Evolutionary conservation across 1,140 invertebrate genomes (phyloP).

Genomic region (Thalassaphorura encarpata): DNA sequence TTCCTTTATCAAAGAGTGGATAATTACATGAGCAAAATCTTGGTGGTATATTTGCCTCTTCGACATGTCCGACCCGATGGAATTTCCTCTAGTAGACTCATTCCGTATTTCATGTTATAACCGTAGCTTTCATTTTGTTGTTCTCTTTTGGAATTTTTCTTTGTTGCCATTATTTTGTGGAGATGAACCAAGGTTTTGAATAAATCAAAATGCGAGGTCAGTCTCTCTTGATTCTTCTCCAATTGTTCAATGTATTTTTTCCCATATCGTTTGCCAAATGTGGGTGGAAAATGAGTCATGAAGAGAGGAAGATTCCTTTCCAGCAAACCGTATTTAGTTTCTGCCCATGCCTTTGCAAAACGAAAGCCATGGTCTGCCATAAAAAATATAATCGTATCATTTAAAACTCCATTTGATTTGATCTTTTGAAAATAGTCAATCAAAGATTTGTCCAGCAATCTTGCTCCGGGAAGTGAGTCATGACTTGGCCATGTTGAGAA

Average conservation of each 20-base stretch:
- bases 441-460: constrained; percentile 4
- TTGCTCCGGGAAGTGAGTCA: not conserved
- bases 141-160: not conserved
- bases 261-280: constrained; percentile 4
- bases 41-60: constrained; percentile 17
- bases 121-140: not conserved
- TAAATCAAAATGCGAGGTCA: constrained; percentile 21
- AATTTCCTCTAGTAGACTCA: constrained; percentile 11
- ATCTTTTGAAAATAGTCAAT: constrained; percentile 16
- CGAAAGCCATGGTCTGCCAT: constrained; percentile 19
- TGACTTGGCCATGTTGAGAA: constrained; percentile 14
- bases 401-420: not conserved
- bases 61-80: constrained; percentile 8
- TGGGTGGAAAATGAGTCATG: constrained; percentile 10
- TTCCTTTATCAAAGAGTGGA: constrained; percentile 1
- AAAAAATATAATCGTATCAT: constrained; percentile 16
- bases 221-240: constrained; percentile 3
- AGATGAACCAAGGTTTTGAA: constrained; percentile 18
- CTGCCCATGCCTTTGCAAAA: not conserved
- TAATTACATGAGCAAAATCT: constrained; percentile 15
- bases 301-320: constrained; percentile 17
- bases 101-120: not conserved
- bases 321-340: constrained; percentile 17
- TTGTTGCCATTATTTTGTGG: not conserved
- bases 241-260: constrained; percentile 7